phyloP scores from a whole-genome alignment of 2,888 invertebrate genomes.

The Bugula neritina region DNA sequence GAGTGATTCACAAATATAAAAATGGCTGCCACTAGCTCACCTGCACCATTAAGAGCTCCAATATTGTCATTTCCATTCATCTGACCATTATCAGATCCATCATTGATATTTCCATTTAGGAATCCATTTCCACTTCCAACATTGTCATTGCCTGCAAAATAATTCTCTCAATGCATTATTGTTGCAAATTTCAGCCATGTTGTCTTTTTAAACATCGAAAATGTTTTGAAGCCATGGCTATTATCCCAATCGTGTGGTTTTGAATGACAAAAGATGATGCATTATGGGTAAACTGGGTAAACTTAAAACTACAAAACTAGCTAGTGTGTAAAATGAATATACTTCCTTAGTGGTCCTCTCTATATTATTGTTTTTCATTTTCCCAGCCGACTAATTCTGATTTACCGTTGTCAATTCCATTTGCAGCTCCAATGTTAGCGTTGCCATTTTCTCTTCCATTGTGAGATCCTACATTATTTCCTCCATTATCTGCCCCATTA shows the following conservation, averaged over 20 bases:
- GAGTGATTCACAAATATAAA: too few species aligned
- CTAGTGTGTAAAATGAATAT: too few species aligned
- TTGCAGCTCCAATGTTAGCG: not conserved
- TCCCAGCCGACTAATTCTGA: conserved; percentile 3
- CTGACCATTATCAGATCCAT: not conserved
- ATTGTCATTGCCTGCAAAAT: not conserved
- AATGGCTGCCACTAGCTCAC: conserved; percentile 19
- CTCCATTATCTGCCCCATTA: conserved; percentile 26
- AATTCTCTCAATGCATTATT: not conserved
- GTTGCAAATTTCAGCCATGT: too few species aligned
- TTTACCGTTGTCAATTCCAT: not conserved
- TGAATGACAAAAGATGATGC: too few species aligned
- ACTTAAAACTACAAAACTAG: too few species aligned
- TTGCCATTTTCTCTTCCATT: conserved; percentile 18
- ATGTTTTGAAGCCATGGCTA: too few species aligned
- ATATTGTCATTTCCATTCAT: conserved; percentile 11
- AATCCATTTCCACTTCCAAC: not conserved
- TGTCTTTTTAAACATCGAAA: too few species aligned
- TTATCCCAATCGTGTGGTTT: too few species aligned
- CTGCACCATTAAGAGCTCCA: conserved; percentile 1
- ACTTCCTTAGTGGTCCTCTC: too few species aligned
- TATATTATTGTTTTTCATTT: too few species aligned
- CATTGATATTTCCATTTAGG: conserved; percentile 12
- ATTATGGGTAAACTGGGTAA: too few species aligned
- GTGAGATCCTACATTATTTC: not conserved